Base-by-base conservation (phyloP, 2,797 vertebrate genomes). In the Corythornis leucogaster region DNA sequence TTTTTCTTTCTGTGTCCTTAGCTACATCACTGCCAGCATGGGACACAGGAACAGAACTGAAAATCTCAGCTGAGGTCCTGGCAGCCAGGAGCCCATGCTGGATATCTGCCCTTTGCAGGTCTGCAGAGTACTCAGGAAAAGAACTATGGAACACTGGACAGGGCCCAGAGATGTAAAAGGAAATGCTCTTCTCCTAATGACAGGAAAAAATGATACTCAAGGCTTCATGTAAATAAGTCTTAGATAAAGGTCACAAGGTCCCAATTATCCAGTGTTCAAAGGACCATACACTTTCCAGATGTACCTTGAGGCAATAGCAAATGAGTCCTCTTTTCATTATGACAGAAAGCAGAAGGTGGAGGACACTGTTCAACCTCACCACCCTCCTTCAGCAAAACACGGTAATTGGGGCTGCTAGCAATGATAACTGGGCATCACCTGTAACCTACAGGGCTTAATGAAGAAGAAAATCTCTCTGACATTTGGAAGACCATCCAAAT, bases 381-480 rank as follows among this genome's bases (percentile, higher is more conserved):
- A 83, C 94, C 85, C 94, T 95, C 59, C 42, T 66, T 90, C 81
- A 76, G 90, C 69, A 89, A 85, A 80, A 79, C 80, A 70, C 55
- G 33, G 45, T 85, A 85, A 90, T 78, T 85, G 51, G 67, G 46
- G 79, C 68, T 68, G 76, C 45, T 83, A 30, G 48, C 78, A 89
- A 85, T 48, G 73, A 93, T 85, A 71, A 83, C 62, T 2, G 7
- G 80, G 74, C 63, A 59, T 93, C 77, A 87, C 86, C 89, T 95
- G 81, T 90, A 94, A 93, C 81, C 84, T 87, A 75, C 73, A 78
- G 76, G 51, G 58, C 66, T 94, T 96, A 92, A 93, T 89, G 86
- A 87, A 78, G 76, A 92, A 89, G 84, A 80, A 94, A 93, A 93
- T 95, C 28, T 81, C n/a, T 77, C 42, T 94, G 93, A 76, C 85